These are phyloP conservation scores for Crotalus viridis DNA, from an alignment of 2,113 vertebrate genomes.

Conservation along the genomic window DNA sequence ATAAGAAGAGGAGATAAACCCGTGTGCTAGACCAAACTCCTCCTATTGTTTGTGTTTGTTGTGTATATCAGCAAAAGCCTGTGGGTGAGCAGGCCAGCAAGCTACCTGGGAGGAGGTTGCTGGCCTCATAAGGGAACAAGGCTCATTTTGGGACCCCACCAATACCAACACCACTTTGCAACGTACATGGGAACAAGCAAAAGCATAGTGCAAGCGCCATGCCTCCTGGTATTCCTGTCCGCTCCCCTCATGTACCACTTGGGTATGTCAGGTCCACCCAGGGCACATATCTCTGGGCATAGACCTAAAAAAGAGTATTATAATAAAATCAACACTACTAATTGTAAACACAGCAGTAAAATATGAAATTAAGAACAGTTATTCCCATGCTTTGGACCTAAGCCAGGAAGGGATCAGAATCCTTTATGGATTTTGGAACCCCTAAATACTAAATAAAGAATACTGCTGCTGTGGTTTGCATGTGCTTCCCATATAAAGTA, in stretches of 20 bases:
- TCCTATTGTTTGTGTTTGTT: neutral
- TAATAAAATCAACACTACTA: neutral
- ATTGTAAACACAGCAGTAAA: neutral
- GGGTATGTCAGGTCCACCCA: neutral
- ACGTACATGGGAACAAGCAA: neutral
- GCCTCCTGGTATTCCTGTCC: neutral
- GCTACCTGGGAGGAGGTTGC: neutral
- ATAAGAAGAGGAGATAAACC: neutral
- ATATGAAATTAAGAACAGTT: neutral
- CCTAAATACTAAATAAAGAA: neutral
- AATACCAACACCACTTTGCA: neutral
- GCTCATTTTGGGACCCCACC: neutral
- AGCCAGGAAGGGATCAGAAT: neutral
- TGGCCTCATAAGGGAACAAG: neutral
- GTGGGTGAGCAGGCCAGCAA: neutral
- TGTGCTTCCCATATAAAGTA: neutral
- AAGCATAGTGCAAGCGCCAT: neutral
- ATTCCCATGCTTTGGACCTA: neutral
- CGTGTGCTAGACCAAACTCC: neutral
- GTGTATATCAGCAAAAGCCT: neutral
- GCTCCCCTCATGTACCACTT: neutral
- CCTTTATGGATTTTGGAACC: neutral
- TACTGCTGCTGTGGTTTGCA: neutral
- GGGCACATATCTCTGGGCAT: neutral
- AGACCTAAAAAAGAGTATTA: neutral